Evolutionary conservation across 2,888 invertebrate genomes (phyloP), one percentile per base, ranked within the genome.

Genomic region (Drosophila acutilabella): DNA sequence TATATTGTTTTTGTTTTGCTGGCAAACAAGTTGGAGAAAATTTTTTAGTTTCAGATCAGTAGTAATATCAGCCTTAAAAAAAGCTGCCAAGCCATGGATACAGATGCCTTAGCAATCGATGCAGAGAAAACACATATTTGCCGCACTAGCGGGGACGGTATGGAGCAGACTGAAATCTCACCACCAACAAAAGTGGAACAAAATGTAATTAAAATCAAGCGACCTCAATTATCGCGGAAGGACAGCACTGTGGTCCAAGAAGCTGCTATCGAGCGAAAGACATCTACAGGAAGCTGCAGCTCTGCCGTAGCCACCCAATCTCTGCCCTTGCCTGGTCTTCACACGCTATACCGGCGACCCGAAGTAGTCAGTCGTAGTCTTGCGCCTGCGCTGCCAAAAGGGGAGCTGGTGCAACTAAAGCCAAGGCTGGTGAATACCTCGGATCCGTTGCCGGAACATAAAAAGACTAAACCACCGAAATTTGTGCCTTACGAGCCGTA

Each of bases 401-500:
- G 94, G 16, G 94, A 94, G 82, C 93, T 95, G 58, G 93, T 94
- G n/a, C 93, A 93, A 78, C 91, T 95, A 59, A 93, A 95, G 52
- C 95, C 96, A 11, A 95, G 94, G 81, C 93, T 95, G 71, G 93
- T 95, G 14, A 93, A 94, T 45, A 45, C 48, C 1, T 50, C 64
- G 3, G 73, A 79, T 3, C 38, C 59, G 0, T 47, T 80, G 42
- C 82, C 89, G 4, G 90, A 91, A 18, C 90, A 91, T 52, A 91
- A 91, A 41, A 92, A 91, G 74, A 90, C 87, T 0, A 92, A 94
- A 85, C 95, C 95, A 77, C 96, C 97, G 0, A 97, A 96, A 90
- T 97, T 97, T 91, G 94, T 98, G 38, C 97, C 97, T 0, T 97
- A 96, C 80, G 97, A 98, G 89, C 97, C 97, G 0, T 97, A 97